Evolutionary conservation across 2,113 vertebrate genomes (phyloP), one percentile per base, ranked within the genome.

Genomic region (Corythornis cristatus): DNA sequence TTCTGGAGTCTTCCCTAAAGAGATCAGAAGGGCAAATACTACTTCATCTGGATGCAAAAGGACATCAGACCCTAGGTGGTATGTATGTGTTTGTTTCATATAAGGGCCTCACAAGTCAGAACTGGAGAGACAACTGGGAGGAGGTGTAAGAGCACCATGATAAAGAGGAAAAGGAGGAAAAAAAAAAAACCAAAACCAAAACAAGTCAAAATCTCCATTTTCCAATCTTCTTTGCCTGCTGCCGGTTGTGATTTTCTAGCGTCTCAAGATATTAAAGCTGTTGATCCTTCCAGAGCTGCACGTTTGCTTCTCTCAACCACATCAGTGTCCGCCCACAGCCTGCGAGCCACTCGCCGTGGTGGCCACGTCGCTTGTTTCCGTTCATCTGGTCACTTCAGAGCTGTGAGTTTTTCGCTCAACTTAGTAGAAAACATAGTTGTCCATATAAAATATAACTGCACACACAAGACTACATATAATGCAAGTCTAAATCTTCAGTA

Each of bases 381-480:
- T 76, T 85, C 92, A 77, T 97, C 90, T 95, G 86, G 81, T 89
- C 67, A 95, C 95, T 97, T 97, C 85, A 93, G 95, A 97, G 95
- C 80, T 97, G 97, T 85, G 94, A 95, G 93, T 68, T 97, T 94
- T 97, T 95, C 83, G 64, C 81, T 97, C 82, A 87, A 96, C 84
- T 96, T 95, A 76, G 51, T 97, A 97, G 95, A 97, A 98, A 97
- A 96, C 95, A 89, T 94, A 96, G 95, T 91, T 96, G 96, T 96
- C 96, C 96, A 73, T 97, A 98, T 95, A 98, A 98, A 98, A 98
- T 97, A 97, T 96, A 98, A 97, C 97, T n/a, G 96, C 97, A 96
- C 97, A 97, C 96, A 97, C 93, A 92, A 96, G 95, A 97, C 97
- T 98, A 97, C 96, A 96, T 97, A 98, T 95, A 97, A 96, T 95